Evolutionary conservation across 2,797 vertebrate species (phyloP).

Genomic region (Argyrosomus regius): DNA sequence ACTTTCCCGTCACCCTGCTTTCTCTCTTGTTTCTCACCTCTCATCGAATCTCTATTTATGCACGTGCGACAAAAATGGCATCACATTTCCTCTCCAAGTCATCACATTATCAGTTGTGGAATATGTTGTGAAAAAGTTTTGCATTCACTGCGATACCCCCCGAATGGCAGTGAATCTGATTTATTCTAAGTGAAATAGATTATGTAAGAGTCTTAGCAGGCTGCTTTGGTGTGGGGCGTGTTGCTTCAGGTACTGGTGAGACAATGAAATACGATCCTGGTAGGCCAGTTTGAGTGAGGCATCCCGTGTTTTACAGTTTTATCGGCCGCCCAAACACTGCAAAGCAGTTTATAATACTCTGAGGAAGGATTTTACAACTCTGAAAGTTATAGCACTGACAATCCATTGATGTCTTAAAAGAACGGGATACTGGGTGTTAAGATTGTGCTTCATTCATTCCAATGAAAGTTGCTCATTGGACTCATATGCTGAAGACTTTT

Average conservation of each 20-base stretch:
- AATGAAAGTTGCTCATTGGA: not conserved
- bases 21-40: constrained; percentile 37
- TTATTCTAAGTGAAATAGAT: constrained; percentile 28
- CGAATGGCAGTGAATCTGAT: constrained; percentile 28
- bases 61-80: constrained; percentile 39
- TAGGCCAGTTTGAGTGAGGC: constrained; percentile 9
- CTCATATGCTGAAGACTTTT: not conserved
- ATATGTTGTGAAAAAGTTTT: constrained; percentile 31
- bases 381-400: not conserved
- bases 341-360: not conserved
- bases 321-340: not conserved
- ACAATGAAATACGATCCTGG: constrained; percentile 15
- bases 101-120: constrained; percentile 33
- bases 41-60: constrained; percentile 60
- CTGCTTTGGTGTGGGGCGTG: constrained; percentile 5
- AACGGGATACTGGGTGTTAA: not conserved
- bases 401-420: not conserved
- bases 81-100: constrained; percentile 26
- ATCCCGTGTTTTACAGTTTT: constrained; percentile 3
- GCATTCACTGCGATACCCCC: constrained; percentile 11
- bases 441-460: constrained; percentile 2
- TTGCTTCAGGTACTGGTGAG: constrained; percentile 31
- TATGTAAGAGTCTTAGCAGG: constrained; percentile 10
- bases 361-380: constrained; percentile 19
- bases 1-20: constrained; percentile 13